These are phyloP conservation scores for Cantharis flavilabris DNA, from an alignment of 2,888 invertebrate genomes.

Conservation along the genomic window DNA sequence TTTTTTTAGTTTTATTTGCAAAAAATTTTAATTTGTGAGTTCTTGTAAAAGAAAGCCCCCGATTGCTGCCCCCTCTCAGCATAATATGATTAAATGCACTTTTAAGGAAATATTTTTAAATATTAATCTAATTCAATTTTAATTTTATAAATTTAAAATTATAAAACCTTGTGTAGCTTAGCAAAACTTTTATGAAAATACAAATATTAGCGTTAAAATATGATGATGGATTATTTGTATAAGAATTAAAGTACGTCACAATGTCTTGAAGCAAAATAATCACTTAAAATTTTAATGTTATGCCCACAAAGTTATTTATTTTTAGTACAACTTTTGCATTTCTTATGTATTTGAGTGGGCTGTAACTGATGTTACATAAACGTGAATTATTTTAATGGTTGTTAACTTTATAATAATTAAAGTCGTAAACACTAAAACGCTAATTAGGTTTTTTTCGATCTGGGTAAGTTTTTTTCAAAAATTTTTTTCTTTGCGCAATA, in stretches of 20 bases:
- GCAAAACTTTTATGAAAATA: neutral
- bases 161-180: neutral
- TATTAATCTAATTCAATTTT: neutral
- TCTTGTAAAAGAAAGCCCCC: too few relatives aligned
- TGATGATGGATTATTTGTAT: constrained; percentile 13
- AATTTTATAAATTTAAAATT: neutral
- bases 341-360: neutral
- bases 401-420: neutral
- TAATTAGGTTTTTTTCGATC: neutral
- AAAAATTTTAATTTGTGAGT: neutral
- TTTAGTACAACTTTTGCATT: neutral
- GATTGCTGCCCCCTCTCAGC: too few relatives aligned
- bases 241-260: constrained; percentile 7
- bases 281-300: neutral
- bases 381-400: neutral
- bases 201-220: constrained; percentile 16
- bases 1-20: neutral
- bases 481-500: neutral
- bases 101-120: too few relatives aligned
- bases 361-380: neutral
- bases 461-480: neutral
- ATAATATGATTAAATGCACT: neutral
- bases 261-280: neutral
- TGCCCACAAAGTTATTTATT: neutral
- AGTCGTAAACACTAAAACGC: neutral